A percentile compares a stretch with the other conserved stretches of the same genome.
These are phyloP conservation scores for Orchestia grillus DNA, from an alignment of 1,140 invertebrate genomes.

Conservation along the genomic window DNA sequence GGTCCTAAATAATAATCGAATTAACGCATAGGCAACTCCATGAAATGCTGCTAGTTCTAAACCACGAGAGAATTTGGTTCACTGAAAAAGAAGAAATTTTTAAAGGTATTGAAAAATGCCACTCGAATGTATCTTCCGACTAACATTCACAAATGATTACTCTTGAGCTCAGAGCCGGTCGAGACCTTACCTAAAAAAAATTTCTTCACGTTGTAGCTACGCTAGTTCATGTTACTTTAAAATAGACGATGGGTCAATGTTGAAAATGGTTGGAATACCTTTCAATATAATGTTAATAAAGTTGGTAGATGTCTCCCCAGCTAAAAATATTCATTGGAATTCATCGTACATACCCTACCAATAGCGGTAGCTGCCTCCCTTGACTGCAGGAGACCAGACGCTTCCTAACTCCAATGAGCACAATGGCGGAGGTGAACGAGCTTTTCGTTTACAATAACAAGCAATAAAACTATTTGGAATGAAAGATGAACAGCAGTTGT, in stretches of 20 bases:
- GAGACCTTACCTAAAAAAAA: not conserved
- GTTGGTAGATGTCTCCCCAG: not conserved
- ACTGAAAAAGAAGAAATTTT: not conserved
- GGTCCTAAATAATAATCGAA: too few relatives aligned
- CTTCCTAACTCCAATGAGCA: slow-evolving; percentile 59
- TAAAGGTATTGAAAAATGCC: not conserved
- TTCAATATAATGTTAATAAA: not conserved
- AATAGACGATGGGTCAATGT: not conserved
- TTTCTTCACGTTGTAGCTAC: not conserved
- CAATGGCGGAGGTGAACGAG: not conserved
- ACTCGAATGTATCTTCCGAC: not conserved
- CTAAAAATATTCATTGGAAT: not conserved
- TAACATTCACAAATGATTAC: not conserved
- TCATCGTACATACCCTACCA: not conserved
- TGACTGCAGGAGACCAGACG: slow-evolving; percentile 28
- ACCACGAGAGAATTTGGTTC: not conserved
- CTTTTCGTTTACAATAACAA: not conserved
- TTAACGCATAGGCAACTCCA: too few relatives aligned
- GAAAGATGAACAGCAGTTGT: slow-evolving; percentile 10
- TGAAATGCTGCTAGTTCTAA: not conserved
- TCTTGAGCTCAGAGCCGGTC: not conserved
- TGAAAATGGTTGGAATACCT: not conserved
- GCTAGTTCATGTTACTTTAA: not conserved
- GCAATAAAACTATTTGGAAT: slow-evolving; percentile 31
- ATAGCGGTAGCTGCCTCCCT: not conserved